Evolutionary conservation across 1,140 invertebrate genomes (phyloP), one percentile per base, ranked within the genome.

Genomic region (Magallana gigas): DNA sequence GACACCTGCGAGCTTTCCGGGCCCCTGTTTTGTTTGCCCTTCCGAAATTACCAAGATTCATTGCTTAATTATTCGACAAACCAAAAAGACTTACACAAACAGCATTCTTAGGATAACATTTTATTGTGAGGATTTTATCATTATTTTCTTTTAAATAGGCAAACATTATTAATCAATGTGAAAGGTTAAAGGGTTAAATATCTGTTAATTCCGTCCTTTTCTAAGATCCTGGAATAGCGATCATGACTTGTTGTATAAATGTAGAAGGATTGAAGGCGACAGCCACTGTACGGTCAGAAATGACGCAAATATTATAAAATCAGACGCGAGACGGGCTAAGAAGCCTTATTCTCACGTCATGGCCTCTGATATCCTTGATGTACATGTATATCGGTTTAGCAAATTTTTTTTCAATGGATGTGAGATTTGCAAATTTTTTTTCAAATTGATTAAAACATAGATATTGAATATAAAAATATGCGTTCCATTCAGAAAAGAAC

Each of bases 141-240:
- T 76, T 76, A 76, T 76, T 76, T 76, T 76, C 68, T 36, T 76
- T 76, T 76, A 76, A 76, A 76, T 76, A 29, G 68, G 68, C 68
- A 76, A 76, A 76, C 68, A 76, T 76, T 29, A 76, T 76, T 76
- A 76, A 29, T 29, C 7, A 11, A 76, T 29, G 64, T 71, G 64
- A 71, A 71, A 71, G 64, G 64, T 18, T 18, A 71, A 5, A 71
- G 68, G 23, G 23, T 76, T 76, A 76, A 71, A 76, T 76, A 29
- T 76, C 23, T 76, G 18, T 76, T 76, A 76, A 76, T 76, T 29
- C 23, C 8, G 4, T 9, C 5, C 36, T 48, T 48, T 48, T 48
- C 36, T 48, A 48, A 48, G 36, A 48, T 5, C 36, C 5, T 48
- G 36, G 36, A 48, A 48, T 48, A 48, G 36, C 0, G 36, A 48